Base-by-base conservation (phyloP, 2,888 invertebrate genomes). In the Parnassius mnemosyne region DNA sequence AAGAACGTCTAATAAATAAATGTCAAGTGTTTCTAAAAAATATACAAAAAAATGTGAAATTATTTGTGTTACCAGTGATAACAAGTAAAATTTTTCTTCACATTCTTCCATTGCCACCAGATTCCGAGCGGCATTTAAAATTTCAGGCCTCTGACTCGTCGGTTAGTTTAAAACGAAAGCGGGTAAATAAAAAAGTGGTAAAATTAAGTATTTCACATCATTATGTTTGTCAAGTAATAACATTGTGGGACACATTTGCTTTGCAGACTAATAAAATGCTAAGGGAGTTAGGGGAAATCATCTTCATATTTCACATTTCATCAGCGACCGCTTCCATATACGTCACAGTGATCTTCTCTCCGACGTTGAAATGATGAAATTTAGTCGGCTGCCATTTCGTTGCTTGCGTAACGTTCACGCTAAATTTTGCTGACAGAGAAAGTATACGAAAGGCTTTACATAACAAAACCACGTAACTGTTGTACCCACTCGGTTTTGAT, bases 371-470 rank as follows among this genome's bases (percentile, higher is more conserved):
- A 85, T 91, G 88, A 86, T 89, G 90, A 91, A 91, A 91, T 89
- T 89, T 85, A 83, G 86, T 84, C 81, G 82, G 76, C 83, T 88
- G 89, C 89, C 87, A 89, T 90, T 91, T 89, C 83, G 84, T 83
- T 79, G 73, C 88, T 78, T 83, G 87, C 79, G 80, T 90, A 89
- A 77, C 69, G 76, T 78, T 83, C 83, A 87, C 85, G 89, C 90
- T 87, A 89, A 91, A 90, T 90, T 91, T 90, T 90, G 89, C 87
- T 86, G 89, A 84, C 89, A 88, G 91, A 89, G 91, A 91, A 91
- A 91, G 91, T 89, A 85, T 84, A 83, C 90, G 91, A 91, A 91
- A 91, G 91, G 88, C 78, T 83, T 90, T 90, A 90, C 85, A 86
- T 88, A 91, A 91, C 61, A 58, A 68, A 71, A 68, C 78, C 73